Conservation (phyloP, 2,113 vertebrate species). For the Phylloscopus whistleri region DNA sequence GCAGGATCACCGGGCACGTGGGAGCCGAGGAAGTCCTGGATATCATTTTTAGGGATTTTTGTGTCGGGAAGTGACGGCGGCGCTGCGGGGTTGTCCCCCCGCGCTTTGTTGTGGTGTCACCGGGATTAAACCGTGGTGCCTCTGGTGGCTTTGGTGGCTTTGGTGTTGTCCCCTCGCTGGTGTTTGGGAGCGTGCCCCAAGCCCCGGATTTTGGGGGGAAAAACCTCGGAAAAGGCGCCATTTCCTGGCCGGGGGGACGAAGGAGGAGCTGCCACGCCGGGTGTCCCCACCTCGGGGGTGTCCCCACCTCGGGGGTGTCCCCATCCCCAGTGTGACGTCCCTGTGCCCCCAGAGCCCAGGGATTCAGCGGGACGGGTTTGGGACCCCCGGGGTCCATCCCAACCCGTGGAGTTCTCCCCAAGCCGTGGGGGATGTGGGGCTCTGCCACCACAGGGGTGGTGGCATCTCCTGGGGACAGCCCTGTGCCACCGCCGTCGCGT, state of each 20-base stretch:
- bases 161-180: not conserved
- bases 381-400: no score
- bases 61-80: conserved; percentile 84
- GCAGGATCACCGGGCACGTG: conserved; percentile 84
- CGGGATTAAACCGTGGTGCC: no score
- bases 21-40: conserved; percentile 86
- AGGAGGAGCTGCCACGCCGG: not conserved
- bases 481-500: not conserved
- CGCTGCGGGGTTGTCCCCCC: no score
- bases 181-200: not conserved
- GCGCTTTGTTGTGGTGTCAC: no score
- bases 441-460: rapidly evolving
- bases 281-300: no score
- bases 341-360: not conserved
- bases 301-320: not conserved
- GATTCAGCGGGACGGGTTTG: rapidly evolving
- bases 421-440: not conserved
- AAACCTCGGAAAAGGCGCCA: rapidly evolving
- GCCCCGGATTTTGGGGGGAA: not conserved
- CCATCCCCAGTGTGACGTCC: rapidly evolving
- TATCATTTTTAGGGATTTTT: conserved; percentile 94
- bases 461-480: not conserved
- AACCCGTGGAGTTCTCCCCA: not conserved
- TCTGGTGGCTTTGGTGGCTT: not conserved
- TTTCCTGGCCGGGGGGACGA: not conserved